Percentiles rank a stretch among this genome's conserved stretches.
These are phyloP conservation scores for Sorex maritimensis DNA, from an alignment of 2,797 vertebrate genomes.

Conservation along the genomic window DNA sequence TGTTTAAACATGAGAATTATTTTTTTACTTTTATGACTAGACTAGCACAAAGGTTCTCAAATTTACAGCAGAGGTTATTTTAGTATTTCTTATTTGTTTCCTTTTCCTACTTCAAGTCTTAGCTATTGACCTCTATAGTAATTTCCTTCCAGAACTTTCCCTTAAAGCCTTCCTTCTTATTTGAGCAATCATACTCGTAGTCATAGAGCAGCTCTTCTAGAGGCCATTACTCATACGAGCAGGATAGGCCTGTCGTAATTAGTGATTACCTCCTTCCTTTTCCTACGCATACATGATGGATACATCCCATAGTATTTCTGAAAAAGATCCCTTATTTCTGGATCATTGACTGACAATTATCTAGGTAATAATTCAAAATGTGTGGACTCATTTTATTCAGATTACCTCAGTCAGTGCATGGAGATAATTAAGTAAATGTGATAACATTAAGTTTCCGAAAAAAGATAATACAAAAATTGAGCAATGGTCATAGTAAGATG, in stretches of 20 bases:
- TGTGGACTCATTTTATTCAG: not conserved
- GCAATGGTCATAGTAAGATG: not conserved
- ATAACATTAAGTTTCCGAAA: slow-evolving; percentile 15
- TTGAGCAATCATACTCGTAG: not conserved
- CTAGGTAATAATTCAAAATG: not conserved
- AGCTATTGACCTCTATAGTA: not conserved
- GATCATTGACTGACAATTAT: not conserved
- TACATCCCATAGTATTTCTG: not conserved
- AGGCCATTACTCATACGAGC: not conserved
- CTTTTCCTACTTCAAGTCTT: not conserved
- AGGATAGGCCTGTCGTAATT: not conserved
- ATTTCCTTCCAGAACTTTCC: not conserved
- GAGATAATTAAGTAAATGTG: not conserved
- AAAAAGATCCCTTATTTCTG: not conserved
- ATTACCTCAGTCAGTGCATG: not conserved
- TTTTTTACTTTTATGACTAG: not conserved
- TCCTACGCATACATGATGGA: not conserved
- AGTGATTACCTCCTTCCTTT: not conserved
- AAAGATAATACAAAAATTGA: not conserved
- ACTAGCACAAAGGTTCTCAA: too few species aligned
- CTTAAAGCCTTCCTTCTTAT: not conserved
- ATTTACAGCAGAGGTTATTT: too few species aligned
- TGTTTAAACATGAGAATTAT: not conserved
- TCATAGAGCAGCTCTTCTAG: not conserved
- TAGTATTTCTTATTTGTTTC: not conserved